Evolutionary conservation across 2,113 vertebrate genomes (phyloP).

Genomic region (Hiodon alosoides): DNA sequence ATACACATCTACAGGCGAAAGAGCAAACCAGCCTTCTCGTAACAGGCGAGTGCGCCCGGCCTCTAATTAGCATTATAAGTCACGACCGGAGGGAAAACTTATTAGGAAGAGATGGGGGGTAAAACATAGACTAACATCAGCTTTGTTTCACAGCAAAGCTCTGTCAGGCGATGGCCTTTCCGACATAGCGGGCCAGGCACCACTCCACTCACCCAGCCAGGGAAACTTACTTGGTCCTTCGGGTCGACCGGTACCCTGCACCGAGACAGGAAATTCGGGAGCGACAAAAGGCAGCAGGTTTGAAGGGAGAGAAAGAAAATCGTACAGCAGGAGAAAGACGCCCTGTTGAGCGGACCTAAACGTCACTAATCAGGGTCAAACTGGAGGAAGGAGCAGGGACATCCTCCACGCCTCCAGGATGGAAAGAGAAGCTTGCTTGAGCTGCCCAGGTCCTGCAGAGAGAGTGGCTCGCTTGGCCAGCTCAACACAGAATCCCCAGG

Average conservation of each 20-base stretch:
- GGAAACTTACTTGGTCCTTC: slow-evolving; percentile 56
- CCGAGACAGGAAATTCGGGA: no score
- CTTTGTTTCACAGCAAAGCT: slow-evolving; percentile 57
- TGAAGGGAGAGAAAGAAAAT: no score
- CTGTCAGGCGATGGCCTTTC: slow-evolving; percentile 54
- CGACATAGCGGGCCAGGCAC: slow-evolving; percentile 52
- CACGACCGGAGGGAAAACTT: slow-evolving; percentile 50
- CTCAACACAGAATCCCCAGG: no score
- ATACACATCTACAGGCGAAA: not conserved
- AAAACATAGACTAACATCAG: slow-evolving; percentile 49
- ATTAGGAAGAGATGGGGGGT: slow-evolving; percentile 37
- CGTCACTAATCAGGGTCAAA: no score
- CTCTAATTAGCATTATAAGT: slow-evolving; percentile 49
- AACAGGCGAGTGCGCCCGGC: slow-evolving; percentile 48
- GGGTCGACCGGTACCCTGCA: slow-evolving; percentile 50
- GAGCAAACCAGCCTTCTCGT: slow-evolving; percentile 37
- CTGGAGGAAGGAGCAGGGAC: no score
- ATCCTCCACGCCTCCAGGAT: no score
- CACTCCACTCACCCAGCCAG: slow-evolving; percentile 47
- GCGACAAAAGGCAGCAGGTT: no score
- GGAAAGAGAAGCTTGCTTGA: no score
- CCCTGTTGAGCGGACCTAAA: no score
- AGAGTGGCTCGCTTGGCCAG: no score
- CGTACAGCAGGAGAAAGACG: no score
- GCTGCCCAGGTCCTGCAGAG: no score